Base-by-base conservation (phyloP, 2,888 invertebrate genomes). In the Drosophila mettleri region DNA sequence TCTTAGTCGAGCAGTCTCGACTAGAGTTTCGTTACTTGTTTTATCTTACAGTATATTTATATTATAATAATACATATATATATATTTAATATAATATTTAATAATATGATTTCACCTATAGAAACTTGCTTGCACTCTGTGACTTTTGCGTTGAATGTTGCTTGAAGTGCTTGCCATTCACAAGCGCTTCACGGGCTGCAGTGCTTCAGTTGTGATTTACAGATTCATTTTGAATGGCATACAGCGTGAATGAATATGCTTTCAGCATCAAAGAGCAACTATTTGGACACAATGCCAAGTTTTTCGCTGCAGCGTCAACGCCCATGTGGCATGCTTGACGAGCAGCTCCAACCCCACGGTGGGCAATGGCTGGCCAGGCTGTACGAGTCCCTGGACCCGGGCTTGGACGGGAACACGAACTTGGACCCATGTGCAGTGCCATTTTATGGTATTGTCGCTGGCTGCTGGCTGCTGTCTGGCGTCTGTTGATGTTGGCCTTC, bases 401-500 rank as follows among this genome's bases (percentile, higher is more conserved):
- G n/a, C 41, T 27, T 27, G 16, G 20, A 31, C 31, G 8, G n/a
- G 22, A 18, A 39, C 29, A 10, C 39, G 46, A 20, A 20, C 18
- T 27, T 22, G 61, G 52, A 38, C 69, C 12, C 69, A 29, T 69
- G 51, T 55, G 69, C 51, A 36, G 64, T n/a, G 54, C 49, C 66
- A 69, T 65, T 78, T 66, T 67, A 74, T 72, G 78, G 67, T 62
- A 69, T 60, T 57, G 66, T 63, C 65, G 66, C 61, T 67, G 69
- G 51, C 64, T 58, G 66, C 61, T 67, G 69, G 51, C 64, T 58
- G 57, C 61, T 60, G 80, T 70, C 70, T 77, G 38, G 31, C 16
- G 49, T 24, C 54, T 60, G 80, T 54, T 63, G 64, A 63, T 66
- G 57, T 57, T 82, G 82, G 79, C 86, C 83, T 82, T 82, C 82